Base-by-base conservation (phyloP, 35 echinoderm and acorn worm genomes). In the Heliocidaris tuberculata region DNA sequence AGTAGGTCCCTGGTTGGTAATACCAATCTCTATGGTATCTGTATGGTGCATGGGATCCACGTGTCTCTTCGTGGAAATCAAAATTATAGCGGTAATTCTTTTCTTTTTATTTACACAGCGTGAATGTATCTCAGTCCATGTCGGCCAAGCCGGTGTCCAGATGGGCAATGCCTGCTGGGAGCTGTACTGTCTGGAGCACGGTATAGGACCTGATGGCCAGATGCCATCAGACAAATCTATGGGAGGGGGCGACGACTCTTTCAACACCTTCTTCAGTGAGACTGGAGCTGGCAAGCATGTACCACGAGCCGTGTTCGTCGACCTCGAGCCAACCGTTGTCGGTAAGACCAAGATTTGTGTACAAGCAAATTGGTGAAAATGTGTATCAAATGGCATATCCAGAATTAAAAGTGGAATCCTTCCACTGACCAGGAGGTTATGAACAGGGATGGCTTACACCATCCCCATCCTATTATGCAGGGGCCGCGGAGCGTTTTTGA, bases 251-350 rank as follows among this genome's bases (percentile, higher is more conserved):
- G 94, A 95, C 31, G 94, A 90, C 86, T 95, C 94, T 21, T 95
- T 95, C 86, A 95, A 91, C 94, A 95, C 94, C 49, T 95, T 95
- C 94, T 95, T 95, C 94, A 47, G 86, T 50, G 94, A 95, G 47
- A 95, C 94, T 88, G 86, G 94, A 88, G 21, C 31, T n/a, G 94
- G 94, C 30, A 95, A 90, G 50, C 94, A 95, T 47, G 94, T 95
- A 6, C 94, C 94, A 15, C 30, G 94, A 16, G 86, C 94, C 86
- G 50, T 95, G 29, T 95, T 95, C 50, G 86, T 95, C 94, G 94
- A 95, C 47, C 50, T 95, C 15, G 94, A 95, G 86, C 94, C 94
- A 31, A 88, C 85, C 86, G 94, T 95, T 9, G 50, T 95, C 19
- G 94, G 94, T 95, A 95, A 96, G 95, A 7, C 8, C 27, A 17